Evolutionary conservation across 2,888 invertebrate species (phyloP), one percentile per base, ranked within the genome.

Genomic region (Endotricha flammealis): DNA sequence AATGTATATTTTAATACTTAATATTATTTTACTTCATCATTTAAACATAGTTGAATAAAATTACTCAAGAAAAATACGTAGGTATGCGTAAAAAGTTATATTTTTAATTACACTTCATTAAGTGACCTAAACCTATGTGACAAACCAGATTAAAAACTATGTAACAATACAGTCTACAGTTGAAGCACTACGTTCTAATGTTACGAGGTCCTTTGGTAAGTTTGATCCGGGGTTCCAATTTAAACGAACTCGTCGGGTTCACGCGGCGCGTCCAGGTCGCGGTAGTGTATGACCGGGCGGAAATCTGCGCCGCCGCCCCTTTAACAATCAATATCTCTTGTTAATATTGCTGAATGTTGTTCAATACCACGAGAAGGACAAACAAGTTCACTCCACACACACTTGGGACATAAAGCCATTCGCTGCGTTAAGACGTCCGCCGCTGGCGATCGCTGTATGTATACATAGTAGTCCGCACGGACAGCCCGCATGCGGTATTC

Each of bases 251-350:
- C 95, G 81, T 95, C 94, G 50, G 95, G 94, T 82, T 96, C 96
- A 77, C 95, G 91, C 48, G 96, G 96, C 53, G 96, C 96, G 82
- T 96, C 96, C 88, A 96, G 90, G 88, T 96, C 96, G 75, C 96
- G 90, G 88, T 96, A 96, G 88, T 96, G 95, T 74, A 96, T 94
- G 70, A 96, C 92, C 62, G 95, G 94, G 68, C 96, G 92, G 88
- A 92, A 94, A 76, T 95, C 95, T 64, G 90, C 90, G 69, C 90
- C 91, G 68, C 90, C 90, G 71, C 90, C 90, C 86, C 94, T 93
- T 90, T 81, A 92, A 91, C 85, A 89, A 90, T 69, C 64, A 78
- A 81, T 61, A 63, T 67, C n/a, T 40, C 42, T 16, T 29, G 44
- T 48, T 44, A 44, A 42, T 35, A n/a, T n/a, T n/a, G n/a, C 25